Base-by-base conservation (phyloP, 2,797 vertebrate genomes). In the Fundulus diaphanus region DNA sequence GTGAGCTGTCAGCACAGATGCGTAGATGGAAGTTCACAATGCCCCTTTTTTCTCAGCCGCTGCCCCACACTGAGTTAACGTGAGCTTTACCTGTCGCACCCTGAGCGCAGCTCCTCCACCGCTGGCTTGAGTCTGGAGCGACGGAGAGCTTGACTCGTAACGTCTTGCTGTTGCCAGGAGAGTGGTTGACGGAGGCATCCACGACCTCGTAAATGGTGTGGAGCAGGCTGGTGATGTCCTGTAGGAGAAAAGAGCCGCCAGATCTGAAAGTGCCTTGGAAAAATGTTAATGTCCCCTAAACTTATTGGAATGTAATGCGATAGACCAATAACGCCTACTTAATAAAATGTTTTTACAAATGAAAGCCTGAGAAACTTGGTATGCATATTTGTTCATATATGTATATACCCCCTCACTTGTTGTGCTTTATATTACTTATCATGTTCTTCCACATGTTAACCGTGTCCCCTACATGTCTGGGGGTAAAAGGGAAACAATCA, bases 191-290 rank as follows among this genome's bases (percentile, higher is more conserved):
- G 0, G 98, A 99, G 49, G 98, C 95, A 7, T 99, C 98, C 5
- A 99, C 98, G 61, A 99, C 98, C 89, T 99, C 98, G 15, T 99
- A 99, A 94, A 99, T 99, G 79, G 98, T 99, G 82, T 99, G 98
- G 77, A 99, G 96, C 90, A 99, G 93, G 93, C 98, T 99, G 88
- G 98, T 99, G 89, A 99, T 99, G 82, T 99, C 98, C 98, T 99
- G 83, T 44, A 57, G 72, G 37, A 61, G 20, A 66, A 24, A 76
- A 9, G 13, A 44, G 66, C 33, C 1, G 59, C 16, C 73, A 29
- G 29, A 31, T 20, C 22, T 40, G 29, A 48, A 27, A 70, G 12
- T 16, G 33, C 11, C 61, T 5, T 40, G 11, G 35, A 65, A 65
- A 65, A 40, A 40, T 1, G 22, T 13, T 12, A 24, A 24, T 52